These are phyloP conservation scores for Oceanodroma tethys DNA, from an alignment of 2,113 vertebrate species.

Conservation along the genomic window DNA sequence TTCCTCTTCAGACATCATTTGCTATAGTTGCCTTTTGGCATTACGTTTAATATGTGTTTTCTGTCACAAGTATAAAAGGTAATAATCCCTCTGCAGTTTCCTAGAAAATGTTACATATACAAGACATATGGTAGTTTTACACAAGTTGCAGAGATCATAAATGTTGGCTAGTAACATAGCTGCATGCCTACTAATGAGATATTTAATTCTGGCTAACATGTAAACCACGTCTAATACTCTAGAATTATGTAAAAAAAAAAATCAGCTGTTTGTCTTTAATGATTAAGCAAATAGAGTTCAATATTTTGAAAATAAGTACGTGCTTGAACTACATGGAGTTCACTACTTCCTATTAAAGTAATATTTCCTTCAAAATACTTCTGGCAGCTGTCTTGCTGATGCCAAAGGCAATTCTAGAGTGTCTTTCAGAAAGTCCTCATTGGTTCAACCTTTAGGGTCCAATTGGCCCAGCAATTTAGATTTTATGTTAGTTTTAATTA, in stretches of 20 bases:
- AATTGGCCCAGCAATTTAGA: background rate
- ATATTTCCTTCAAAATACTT: background rate
- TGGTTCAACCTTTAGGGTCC: background rate
- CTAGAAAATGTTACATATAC: constrained; percentile 21
- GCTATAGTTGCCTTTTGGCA: constrained; percentile 3
- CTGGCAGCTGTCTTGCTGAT: background rate
- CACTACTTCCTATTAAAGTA: background rate
- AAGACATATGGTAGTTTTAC: constrained; percentile 55
- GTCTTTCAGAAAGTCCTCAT: background rate
- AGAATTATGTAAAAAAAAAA: background rate
- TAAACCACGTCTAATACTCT: background rate
- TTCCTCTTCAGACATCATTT: constrained; percentile 39
- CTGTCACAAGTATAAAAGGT: constrained; percentile 30
- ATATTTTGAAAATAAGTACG: background rate
- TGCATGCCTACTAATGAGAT: constrained; percentile 53
- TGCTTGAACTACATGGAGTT: background rate
- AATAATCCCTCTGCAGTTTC: constrained; percentile 41
- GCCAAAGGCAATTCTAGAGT: background rate
- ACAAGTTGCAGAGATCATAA: constrained; percentile 55
- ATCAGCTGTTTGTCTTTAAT: constrained; percentile 31
- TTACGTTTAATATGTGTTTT: constrained; percentile 23
- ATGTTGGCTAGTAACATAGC: constrained; percentile 63
- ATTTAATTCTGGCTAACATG: constrained; percentile 21
- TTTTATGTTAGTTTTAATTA: constrained; percentile 27
- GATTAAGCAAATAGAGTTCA: background rate